These are phyloP conservation scores for Yponomeuta evonymella DNA, from an alignment of 2,888 invertebrate genomes.

Conservation along the genomic window DNA sequence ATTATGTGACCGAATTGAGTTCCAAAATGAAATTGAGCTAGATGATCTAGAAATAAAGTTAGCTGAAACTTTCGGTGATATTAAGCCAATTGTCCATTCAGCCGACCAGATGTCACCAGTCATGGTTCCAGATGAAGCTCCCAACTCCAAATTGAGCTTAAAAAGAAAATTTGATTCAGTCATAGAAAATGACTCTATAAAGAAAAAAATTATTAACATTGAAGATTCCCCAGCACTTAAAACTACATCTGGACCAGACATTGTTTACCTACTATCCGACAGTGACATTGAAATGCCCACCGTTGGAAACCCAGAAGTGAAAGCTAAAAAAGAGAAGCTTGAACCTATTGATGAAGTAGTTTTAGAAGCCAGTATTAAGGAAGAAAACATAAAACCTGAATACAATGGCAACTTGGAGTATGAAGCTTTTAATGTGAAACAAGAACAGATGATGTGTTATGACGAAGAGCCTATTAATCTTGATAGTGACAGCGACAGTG, in stretches of 20 bases:
- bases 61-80: slow-evolving; percentile 28
- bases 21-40: slow-evolving; percentile 45
- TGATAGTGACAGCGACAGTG: slow-evolving; percentile 70
- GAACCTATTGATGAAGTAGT: slow-evolving; percentile 34
- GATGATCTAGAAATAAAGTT: slow-evolving; percentile 42
- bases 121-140: not conserved
- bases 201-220: slow-evolving; percentile 25
- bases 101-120: not conserved
- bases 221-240: slow-evolving; percentile 15
- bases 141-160: slow-evolving; percentile 29
- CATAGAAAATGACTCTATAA: slow-evolving; percentile 24
- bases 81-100: slow-evolving; percentile 24
- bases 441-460: slow-evolving; percentile 26
- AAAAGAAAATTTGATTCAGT: slow-evolving; percentile 42
- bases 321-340: slow-evolving; percentile 40
- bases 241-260: slow-evolving; percentile 26
- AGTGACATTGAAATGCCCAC: slow-evolving; percentile 40
- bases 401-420: slow-evolving; percentile 21
- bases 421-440: slow-evolving; percentile 12
- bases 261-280: slow-evolving; percentile 43
- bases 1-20: slow-evolving; percentile 38
- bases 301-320: slow-evolving; percentile 18
- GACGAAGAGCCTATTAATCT: slow-evolving; percentile 55
- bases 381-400: slow-evolving; percentile 41
- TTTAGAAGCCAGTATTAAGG: slow-evolving; percentile 24